Evolutionary conservation across 2,113 vertebrate genomes (phyloP), one percentile per base, ranked within the genome.

Genomic region (Thymallus thymallus): DNA sequence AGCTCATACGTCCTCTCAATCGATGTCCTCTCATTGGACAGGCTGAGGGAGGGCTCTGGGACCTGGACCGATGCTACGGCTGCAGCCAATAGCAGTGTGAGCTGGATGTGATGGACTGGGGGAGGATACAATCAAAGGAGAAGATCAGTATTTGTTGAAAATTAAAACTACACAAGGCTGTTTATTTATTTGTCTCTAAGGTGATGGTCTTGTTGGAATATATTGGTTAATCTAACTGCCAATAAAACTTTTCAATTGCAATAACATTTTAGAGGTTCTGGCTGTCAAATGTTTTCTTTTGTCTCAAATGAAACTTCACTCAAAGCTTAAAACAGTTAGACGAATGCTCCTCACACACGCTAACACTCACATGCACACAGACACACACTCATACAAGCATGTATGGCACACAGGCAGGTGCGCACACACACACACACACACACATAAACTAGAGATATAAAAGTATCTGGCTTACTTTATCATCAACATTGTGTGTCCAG

Each of bases 1-100:
- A 98, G 93, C 91, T 98, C 96, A 48, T 98, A 98, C 6, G 96
- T 98, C 87, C 97, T 95, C 85, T 98, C 96, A 83, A 98, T 97
- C 6, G 96, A 96, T 74, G 93, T 95, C 81, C 95, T 94, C 69
- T 97, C 92, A 18, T 85, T 91, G 85, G 93, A 70, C 93, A 95
- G 76, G 89, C 85, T 90, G 92, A 94, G 88, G 86, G 94, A 84
- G 84, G 90, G 80, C 89, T 91, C 94, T 16, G 93, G 91, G 71
- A 95, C 91, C 29, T 92, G 91, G 5, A 90, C 93, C 26, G 92
- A 88, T 71, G 93, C 92, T 92, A 93, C 91, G 73, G 93, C 91
- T 45, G 92, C 93, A 0, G 94, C 92, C 81, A 96, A 90, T 71
- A 97, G 90, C 88, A 97, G 85, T 77, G 94, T 72, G 66, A 96